phyloP scores from a whole-genome alignment of 2,888 invertebrate genomes.

The Acrocyrtus sp. region DNA sequence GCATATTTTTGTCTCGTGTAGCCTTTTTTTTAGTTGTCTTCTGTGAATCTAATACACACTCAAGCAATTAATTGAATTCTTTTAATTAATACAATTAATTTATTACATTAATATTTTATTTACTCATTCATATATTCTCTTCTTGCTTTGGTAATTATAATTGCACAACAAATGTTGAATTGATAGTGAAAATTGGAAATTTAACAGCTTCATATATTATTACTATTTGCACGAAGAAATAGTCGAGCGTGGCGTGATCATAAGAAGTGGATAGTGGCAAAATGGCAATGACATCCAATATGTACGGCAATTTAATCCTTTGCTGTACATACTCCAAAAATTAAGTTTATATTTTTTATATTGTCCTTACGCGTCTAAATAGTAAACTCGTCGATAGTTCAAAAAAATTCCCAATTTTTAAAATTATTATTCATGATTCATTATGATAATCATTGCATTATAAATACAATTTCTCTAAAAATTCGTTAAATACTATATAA shows the following conservation, averaged over 20 bases:
- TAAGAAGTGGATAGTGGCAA: constrained; percentile 4
- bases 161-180: not conserved
- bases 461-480: too few species aligned
- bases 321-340: constrained; percentile 26
- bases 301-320: constrained; percentile 28
- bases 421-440: not conserved
- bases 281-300: constrained; percentile 42
- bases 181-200: not conserved
- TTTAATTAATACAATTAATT: not conserved
- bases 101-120: not conserved
- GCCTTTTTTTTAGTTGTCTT: not conserved
- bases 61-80: not conserved
- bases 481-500: too few species aligned
- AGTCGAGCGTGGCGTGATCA: not conserved
- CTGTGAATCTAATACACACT: not conserved
- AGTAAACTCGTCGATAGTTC: not conserved
- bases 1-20: not conserved
- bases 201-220: not conserved
- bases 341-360: not conserved
- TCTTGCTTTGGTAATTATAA: not conserved
- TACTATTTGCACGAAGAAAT: constrained; percentile 35
- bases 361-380: constrained; percentile 10
- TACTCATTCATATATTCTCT: not conserved
- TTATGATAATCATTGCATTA: too few species aligned
- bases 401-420: not conserved